These are phyloP conservation scores for Poicephalus meyeri DNA, from an alignment of 2,113 vertebrate species.

Conservation along the genomic window DNA sequence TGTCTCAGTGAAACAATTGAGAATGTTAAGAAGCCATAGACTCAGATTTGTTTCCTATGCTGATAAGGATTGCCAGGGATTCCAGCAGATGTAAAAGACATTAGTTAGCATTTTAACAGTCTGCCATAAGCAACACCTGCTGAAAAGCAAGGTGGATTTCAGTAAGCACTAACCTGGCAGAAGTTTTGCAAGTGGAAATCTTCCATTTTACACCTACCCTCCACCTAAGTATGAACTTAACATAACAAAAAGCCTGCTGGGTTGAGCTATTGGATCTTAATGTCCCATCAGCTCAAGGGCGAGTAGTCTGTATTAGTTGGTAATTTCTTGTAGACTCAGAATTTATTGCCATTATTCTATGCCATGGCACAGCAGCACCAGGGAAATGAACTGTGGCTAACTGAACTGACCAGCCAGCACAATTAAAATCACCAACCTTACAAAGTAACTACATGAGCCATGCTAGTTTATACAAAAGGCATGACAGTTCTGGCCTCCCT, in stretches of 20 bases:
- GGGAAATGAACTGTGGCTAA: background rate
- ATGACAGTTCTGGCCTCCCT: background rate
- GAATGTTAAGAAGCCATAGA: background rate
- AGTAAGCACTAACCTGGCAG: background rate
- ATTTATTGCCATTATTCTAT: background rate
- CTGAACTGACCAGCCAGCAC: background rate
- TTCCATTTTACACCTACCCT: background rate
- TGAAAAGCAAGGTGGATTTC: background rate
- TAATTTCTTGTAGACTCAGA: background rate
- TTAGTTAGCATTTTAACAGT: conserved; percentile 22
- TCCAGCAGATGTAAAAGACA: background rate
- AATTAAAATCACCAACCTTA: background rate
- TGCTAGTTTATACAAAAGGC: background rate
- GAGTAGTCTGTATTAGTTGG: background rate
- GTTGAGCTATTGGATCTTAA: background rate
- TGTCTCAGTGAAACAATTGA: background rate
- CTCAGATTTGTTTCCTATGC: background rate
- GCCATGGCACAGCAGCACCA: background rate
- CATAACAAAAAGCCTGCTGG: conserved; percentile 43
- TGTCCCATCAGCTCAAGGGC: background rate
- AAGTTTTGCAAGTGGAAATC: background rate
- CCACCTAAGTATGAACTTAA: background rate
- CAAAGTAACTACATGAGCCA: background rate
- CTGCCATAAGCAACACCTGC: background rate
- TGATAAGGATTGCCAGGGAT: background rate